These are phyloP conservation scores for Seriola rivoliana DNA, from an alignment of 2,113 vertebrate species.

Conservation along the genomic window DNA sequence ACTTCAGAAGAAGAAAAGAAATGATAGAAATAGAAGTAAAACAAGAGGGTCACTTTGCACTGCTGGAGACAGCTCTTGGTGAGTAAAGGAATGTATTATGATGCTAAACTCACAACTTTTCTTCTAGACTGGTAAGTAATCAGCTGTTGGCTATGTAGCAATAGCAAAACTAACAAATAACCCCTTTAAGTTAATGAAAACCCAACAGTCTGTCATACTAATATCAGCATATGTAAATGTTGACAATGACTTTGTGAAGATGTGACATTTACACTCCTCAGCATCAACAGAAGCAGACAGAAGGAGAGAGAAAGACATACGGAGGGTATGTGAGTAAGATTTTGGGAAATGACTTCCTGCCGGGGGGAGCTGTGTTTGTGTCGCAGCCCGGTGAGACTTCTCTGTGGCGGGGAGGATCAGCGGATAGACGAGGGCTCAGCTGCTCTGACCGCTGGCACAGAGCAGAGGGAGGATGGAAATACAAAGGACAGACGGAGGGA, in stretches of 20 bases:
- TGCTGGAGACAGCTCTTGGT: too few relatives aligned
- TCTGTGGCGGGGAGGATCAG: slow-evolving; percentile 27
- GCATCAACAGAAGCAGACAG: neutral
- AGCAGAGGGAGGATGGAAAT: neutral
- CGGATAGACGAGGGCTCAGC: slow-evolving; percentile 45
- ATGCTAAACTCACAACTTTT: too few relatives aligned
- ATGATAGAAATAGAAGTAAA: too few relatives aligned
- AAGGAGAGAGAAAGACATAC: neutral
- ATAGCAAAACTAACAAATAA: too few relatives aligned
- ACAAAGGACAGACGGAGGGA: slow-evolving; percentile 53
- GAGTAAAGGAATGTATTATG: too few relatives aligned
- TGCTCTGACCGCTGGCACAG: slow-evolving; percentile 47
- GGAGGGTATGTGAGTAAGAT: slow-evolving; percentile 15
- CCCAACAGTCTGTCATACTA: neutral
- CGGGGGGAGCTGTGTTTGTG: slow-evolving; percentile 17
- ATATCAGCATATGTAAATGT: slow-evolving; percentile 5
- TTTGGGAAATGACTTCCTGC: slow-evolving; percentile 26
- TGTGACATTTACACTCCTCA: neutral
- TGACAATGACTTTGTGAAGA: slow-evolving; percentile 5
- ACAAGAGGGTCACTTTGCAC: too few relatives aligned
- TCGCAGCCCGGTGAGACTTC: slow-evolving; percentile 13
- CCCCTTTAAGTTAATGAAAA: neutral
- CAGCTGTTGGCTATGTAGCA: too few relatives aligned
- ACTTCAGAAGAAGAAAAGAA: too few relatives aligned
- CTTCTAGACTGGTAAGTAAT: too few relatives aligned